Evolutionary conservation across 2,888 invertebrate species (phyloP), one percentile per base, ranked within the genome.

Genomic region (Leptinotarsa rubiginosa): DNA sequence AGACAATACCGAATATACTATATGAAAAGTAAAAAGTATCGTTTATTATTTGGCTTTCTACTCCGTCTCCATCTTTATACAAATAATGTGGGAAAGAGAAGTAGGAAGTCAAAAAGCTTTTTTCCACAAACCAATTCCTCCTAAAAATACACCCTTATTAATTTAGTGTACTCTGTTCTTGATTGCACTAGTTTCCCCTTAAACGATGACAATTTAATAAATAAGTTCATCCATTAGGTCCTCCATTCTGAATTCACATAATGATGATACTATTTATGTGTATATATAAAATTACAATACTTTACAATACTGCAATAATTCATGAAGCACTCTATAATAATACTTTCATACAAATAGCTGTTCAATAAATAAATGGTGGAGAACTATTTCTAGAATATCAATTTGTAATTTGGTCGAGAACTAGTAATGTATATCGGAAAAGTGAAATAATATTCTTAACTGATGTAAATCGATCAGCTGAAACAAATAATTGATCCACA

Each of bases 351-450:
- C 15, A 50, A n/a, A 50, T n/a, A 50, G 50, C 50, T 16, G n/a
- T 50, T 5, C n/a, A n/a, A n/a, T 25, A 25, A 20, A 20, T 47
- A 10, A 54, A 54, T 54, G 20, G 20, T 18, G 18, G 20, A 18
- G 54, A 54, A 18, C 20, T 54, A 54, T 54, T 54, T 54, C 20
- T 54, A 54, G 54, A 54, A 54, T 54, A 54, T 20, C 54, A 54
- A 54, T 54, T 54, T 20, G 54, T 20, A 18, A 54, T 54, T 54
- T 54, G 18, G 20, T 18, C 54, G 54, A 5, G 5, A n/a, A n/a
- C 50, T 50, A 50, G 4, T 50, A 50, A 50, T 50, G 50, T 4
- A 50, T 50, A 50, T 50, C 50, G 50, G 50, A 50, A 50, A 50
- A 10, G 16, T 50, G 7, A 50, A 50, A 50, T 50, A 7, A 50